Evolutionary conservation across 2,113 vertebrate genomes (phyloP), one percentile per base, ranked within the genome.

Genomic region (Chunga burmeisteri): DNA sequence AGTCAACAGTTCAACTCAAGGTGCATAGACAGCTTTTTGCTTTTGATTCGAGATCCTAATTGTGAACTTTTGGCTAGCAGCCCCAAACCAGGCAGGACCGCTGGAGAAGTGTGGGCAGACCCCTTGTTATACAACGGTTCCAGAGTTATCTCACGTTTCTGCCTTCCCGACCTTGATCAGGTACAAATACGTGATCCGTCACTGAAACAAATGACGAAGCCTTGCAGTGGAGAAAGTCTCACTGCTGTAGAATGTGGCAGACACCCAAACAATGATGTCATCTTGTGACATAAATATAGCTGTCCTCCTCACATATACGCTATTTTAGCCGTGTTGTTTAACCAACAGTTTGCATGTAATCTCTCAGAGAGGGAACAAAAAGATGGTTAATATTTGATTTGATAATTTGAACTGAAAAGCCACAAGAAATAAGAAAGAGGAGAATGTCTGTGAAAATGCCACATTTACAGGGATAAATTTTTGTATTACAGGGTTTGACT

Each of bases 111-210:
- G 8, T 0, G 2, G 21, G 25, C 3, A 86, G 22, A 78, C 3
- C 4, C 40, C 55, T 42, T 29, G 19, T 32, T 52, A 18, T 2
- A 27, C 3, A 13, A 3, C 0, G 0, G 15, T 52, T 70, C 40
- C 49, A 61, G 72, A 3, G 16, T 46, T 63, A 47, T 7, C 50
- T 62, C 59, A 55, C 0, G 1, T 46, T 25, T 71, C 46, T 13
- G 62, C 26, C 52, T 91, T 88, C 62, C 62, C 25, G 30, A 71
- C 34, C 58, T 90, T 46, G 9, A 71, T 56, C 23, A 77, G 59
- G 46, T 56, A 49, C 46, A 71, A 77, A 38, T 46, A 40, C 0
- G 9, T 30, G 46, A 72, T 81, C 49, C 63, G 46, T 36, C 68
- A 46, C 42, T 36, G 46, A 50, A 55, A 91, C 16, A 77, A 88